Conservation (phyloP, 1,140 invertebrate genomes). For the Pygmarrhopalites habei region DNA sequence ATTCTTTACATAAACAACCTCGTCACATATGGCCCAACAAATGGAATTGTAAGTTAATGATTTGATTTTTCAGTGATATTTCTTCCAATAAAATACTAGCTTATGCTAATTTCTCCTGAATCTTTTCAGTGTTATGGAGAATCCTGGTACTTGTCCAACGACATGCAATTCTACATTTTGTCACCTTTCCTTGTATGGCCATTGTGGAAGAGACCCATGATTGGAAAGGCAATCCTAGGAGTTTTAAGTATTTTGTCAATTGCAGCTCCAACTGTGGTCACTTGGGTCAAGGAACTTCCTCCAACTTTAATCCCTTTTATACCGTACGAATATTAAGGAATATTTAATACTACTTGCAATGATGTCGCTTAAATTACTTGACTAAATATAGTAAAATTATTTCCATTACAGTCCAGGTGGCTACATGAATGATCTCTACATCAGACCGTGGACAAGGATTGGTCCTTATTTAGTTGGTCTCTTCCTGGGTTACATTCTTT, state of each 20-base stretch:
- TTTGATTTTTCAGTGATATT: background rate
- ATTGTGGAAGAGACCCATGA: conserved; percentile 35
- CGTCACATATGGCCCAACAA: conserved; percentile 45
- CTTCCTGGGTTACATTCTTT: conserved; percentile 48
- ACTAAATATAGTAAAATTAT: background rate
- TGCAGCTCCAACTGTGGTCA: conserved; percentile 10
- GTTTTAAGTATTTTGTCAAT: conserved; percentile 22
- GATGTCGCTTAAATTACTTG: background rate
- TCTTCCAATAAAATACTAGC: background rate
- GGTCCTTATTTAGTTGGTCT: conserved; percentile 53
- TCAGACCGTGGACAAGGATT: conserved; percentile 44
- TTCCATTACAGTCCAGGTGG: background rate
- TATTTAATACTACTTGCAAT: background rate
- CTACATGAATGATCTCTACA: background rate
- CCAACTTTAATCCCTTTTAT: conserved; percentile 27
- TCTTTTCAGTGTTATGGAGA: conserved; percentile 61
- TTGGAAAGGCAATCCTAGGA: conserved; percentile 25
- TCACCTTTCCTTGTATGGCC: conserved; percentile 47
- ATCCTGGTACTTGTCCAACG: conserved; percentile 74
- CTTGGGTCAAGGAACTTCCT: conserved; percentile 13
- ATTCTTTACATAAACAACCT: conserved; percentile 80
- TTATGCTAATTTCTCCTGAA: background rate
- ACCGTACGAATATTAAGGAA: conserved; percentile 14
- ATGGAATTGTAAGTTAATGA: conserved; percentile 51
- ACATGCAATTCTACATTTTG: conserved; percentile 69